These are phyloP conservation scores for Sclerurus mexicanus DNA, from an alignment of 2,113 vertebrate genomes.

Conservation along the genomic window DNA sequence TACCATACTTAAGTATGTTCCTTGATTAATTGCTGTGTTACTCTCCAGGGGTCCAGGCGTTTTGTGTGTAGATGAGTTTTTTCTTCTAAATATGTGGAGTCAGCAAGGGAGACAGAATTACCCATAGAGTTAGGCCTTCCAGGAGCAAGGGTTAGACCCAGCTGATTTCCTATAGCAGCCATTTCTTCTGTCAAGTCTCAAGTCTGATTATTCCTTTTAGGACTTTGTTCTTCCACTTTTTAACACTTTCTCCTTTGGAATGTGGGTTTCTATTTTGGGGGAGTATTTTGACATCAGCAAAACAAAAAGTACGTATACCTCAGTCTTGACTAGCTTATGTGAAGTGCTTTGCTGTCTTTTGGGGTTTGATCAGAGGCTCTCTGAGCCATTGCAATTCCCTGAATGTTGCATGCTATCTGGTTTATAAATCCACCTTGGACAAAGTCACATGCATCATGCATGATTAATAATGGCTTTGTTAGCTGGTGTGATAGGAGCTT, in stretches of 20 bases:
- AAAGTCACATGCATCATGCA: conserved; percentile 27
- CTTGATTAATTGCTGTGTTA: neutral
- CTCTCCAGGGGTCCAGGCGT: neutral
- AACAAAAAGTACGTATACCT: neutral
- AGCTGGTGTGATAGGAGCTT: conserved; percentile 8
- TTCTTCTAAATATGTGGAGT: neutral
- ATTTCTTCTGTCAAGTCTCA: neutral
- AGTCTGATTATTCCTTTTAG: neutral
- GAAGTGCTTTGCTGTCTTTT: neutral
- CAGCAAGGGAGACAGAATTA: neutral
- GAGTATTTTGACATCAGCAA: neutral
- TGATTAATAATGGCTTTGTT: conserved; percentile 47
- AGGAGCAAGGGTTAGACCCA: neutral
- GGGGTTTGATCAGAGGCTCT: neutral
- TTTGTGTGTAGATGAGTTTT: neutral
- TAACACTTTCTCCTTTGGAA: neutral
- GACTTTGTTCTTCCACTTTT: neutral
- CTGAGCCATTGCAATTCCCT: neutral
- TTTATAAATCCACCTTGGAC: conserved; percentile 10
- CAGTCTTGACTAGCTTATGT: neutral
- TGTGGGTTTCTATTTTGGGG: neutral
- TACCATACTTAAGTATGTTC: neutral
- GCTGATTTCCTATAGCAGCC: neutral
- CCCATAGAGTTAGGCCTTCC: neutral
- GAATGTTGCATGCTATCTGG: neutral